Evolutionary conservation across 1,140 invertebrate species (phyloP), one percentile per base, ranked within the genome.

Genomic region (Thaumatotibia leucotreta): DNA sequence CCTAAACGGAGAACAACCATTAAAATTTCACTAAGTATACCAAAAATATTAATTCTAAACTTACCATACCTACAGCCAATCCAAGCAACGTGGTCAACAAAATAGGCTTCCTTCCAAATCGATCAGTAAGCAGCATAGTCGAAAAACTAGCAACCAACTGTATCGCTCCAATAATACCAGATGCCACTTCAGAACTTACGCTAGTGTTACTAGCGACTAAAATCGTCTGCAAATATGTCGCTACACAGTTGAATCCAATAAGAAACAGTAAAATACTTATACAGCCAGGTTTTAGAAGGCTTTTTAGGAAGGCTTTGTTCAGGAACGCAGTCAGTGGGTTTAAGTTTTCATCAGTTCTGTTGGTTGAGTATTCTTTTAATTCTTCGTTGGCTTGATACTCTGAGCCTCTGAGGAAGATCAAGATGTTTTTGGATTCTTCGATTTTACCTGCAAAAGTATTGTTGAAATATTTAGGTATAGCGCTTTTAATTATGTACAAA

Each of bases 221-320:
- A 65, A 96, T 94, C 0, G 89, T 87, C 23, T 94, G 94, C 0
- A 95, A 93, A 76, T 96, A 95, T 76, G 95, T 95, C 9, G 95
- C 88, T 0, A 96, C 92, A 1, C 94, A 94, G 74, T 95, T 95
- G 63, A 94, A 94, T 0, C 95, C 95, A 29, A 92, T 93, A 20
- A 94, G 78, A 20, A 29, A 27, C 4, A 58, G 0, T 14, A 14
- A 11, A 1, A 58, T 8, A 27, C 29, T 14, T 29, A 58, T 2
- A 24, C 11, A 29, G 4, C 23, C 11, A 14, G 52, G n/a, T 6
- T 77, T 62, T 3, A 5, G 8, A 2, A 79, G 32, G 14, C 72
- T 68, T 63, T 78, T 84, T 2, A 75, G n/a, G 45, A 77, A 74
- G 3, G 64, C 6, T 63, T 24, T 68, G 6, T 79, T 72, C 10